Conservation (phyloP, 2,888 invertebrate species). For the Laothoe populi region DNA sequence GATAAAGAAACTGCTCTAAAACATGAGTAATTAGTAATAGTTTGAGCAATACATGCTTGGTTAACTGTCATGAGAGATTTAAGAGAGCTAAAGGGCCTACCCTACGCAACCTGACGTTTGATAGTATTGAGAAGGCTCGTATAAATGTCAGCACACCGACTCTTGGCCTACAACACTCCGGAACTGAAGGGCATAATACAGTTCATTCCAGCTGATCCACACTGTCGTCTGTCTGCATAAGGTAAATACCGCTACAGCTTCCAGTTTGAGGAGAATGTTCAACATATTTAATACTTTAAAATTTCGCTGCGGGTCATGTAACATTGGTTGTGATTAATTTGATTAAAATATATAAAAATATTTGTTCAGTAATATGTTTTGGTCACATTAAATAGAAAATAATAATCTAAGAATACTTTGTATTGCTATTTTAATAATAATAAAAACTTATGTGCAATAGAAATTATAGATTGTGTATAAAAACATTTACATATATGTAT, state of each 20-base stretch:
- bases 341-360: too few relatives aligned
- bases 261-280: conserved; percentile 36
- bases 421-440: too few relatives aligned
- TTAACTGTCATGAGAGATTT: conserved; percentile 83
- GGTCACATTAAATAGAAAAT: too few relatives aligned
- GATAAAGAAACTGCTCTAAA: conserved; percentile 11
- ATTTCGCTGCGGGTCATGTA: background rate
- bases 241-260: conserved; percentile 63
- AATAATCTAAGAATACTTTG: too few relatives aligned
- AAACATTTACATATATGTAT: too few relatives aligned
- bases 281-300: background rate
- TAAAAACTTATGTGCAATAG: too few relatives aligned
- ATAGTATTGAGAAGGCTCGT: conserved; percentile 37
- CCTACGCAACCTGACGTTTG: conserved; percentile 81
- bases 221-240: conserved; percentile 46
- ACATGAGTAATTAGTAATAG: conserved; percentile 28
- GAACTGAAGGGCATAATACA: conserved; percentile 83
- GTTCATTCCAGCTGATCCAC: conserved; percentile 77
- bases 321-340: too few relatives aligned
- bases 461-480: too few relatives aligned
- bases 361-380: too few relatives aligned
- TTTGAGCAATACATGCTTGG: conserved; percentile 79
- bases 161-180: conserved; percentile 83
- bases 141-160: conserved; percentile 74
- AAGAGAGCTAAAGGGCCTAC: conserved; percentile 69